phyloP scores from a whole-genome alignment of 2,113 vertebrate genomes.

The Pterocles orientalis region DNA sequence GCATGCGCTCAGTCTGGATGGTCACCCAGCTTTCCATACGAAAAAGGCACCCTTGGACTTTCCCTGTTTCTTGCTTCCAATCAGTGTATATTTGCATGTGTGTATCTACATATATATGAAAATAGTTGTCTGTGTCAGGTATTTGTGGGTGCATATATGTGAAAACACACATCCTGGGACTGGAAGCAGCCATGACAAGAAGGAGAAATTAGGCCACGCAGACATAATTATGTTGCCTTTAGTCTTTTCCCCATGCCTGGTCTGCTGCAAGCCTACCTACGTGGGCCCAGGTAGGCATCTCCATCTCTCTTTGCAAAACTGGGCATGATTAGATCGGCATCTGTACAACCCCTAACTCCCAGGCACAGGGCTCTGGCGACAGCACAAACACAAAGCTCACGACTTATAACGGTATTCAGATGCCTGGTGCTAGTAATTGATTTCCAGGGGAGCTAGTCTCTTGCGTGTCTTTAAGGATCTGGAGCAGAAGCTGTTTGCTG shows the following conservation, averaged over 20 bases:
- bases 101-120: not conserved
- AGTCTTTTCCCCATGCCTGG: not conserved
- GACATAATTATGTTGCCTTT: not conserved
- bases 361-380: not conserved
- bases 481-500: slow-evolving; percentile 17
- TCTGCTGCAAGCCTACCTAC: not conserved
- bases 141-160: not conserved
- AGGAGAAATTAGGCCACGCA: not conserved
- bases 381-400: not conserved
- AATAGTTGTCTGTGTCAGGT: not conserved
- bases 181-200: not conserved
- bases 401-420: not conserved
- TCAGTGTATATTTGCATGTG: not conserved
- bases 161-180: not conserved
- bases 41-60: not conserved
- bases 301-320: not conserved
- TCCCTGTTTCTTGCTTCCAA: not conserved
- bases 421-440: not conserved
- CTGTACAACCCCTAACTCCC: not conserved
- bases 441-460: not conserved
- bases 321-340: not conserved
- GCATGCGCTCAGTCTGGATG: not conserved
- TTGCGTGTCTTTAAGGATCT: not conserved
- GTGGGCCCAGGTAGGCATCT: not conserved
- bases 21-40: not conserved